A percentile compares a stretch with the other conserved stretches of the same genome.
phyloP scores from a whole-genome alignment of 2,797 vertebrate genomes.

The Monodelphis domestica region DNA sequence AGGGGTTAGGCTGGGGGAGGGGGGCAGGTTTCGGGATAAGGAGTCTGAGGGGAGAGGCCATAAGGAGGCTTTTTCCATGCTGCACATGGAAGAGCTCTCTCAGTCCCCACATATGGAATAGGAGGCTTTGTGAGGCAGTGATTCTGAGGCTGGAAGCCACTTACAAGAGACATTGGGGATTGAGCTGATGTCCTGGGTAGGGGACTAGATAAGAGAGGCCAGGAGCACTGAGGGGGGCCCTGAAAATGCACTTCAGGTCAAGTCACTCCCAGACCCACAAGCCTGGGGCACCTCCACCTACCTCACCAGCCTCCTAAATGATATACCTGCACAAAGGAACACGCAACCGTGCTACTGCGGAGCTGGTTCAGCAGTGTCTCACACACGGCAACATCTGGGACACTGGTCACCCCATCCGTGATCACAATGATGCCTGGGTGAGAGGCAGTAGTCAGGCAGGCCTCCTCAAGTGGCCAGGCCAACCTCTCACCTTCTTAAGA shows the following conservation, averaged over 20 bases:
- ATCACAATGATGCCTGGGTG: constrained; percentile 95
- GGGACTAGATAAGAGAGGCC: neutral
- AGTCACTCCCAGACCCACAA: neutral
- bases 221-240: neutral
- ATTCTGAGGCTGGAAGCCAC: neutral
- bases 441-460: neutral
- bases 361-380: constrained; percentile 97
- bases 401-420: constrained; percentile 97
- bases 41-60: neutral
- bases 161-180: neutral
- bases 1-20: constrained; percentile 45
- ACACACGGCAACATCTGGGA: constrained; percentile 96
- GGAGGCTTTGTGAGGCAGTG: neutral
- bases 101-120: neutral
- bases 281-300: neutral
- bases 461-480: neutral
- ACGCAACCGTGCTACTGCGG: constrained; percentile 95
- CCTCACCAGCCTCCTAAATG: constrained; percentile 22
- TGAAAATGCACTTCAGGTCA: neutral
- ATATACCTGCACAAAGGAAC: constrained; percentile 96
- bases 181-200: neutral
- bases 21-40: no score
- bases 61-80: fast-evolving
- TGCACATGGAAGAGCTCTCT: no score
- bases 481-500: no score